Base-by-base conservation (phyloP, 2,113 vertebrate species). In the Ophthalmolycus amberensis region DNA sequence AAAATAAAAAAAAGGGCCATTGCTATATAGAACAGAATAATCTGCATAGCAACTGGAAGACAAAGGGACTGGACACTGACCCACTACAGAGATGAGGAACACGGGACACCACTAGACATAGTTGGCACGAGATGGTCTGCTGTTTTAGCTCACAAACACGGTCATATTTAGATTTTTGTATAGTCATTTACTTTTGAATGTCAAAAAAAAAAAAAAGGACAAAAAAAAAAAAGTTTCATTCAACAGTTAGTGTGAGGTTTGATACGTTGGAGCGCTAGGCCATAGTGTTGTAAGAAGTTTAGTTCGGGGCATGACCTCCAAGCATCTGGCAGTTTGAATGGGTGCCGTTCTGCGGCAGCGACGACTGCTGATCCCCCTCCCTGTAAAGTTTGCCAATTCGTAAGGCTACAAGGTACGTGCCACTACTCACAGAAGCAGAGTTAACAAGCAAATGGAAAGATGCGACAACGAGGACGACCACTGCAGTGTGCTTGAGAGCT, bases 31-130 rank as follows among this genome's bases (percentile, higher is more conserved):
- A 84, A 96, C 93, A 91, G 79, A 93, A 86, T 82, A 83, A 86
- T 91, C 92, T 93, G 93, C 93, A 94, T 94, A 95, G 94, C 92
- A 96, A 93, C 92, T 94, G 96, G 97, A 97, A 97, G 97, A 97
- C 96, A 92, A 96, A 95, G 73, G 94, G 94, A 95, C 89, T 91
- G 94, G 93, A 95, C 95, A 95, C 93, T 93, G 95, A 95, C 95
- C 93, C 93, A 77, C 75, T 85, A 87, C 84, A 89, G 80, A 92
- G 74, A 92, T 87, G 88, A 82, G 75, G 56, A 91, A 93, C 77
- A 94, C 85, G 74, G 66, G 71, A 93, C 86, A 80, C 85, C 86
- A 93, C 89, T 87, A 89, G 83, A 94, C 92, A 91, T 87, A 88
- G 93, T 94, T 95, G 95, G 94, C 94, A 96, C 93, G 78, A 77